Evolutionary conservation across 2,797 vertebrate genomes (phyloP), one percentile per base, ranked within the genome.

Genomic region (Ctenopoma kingsleyae): DNA sequence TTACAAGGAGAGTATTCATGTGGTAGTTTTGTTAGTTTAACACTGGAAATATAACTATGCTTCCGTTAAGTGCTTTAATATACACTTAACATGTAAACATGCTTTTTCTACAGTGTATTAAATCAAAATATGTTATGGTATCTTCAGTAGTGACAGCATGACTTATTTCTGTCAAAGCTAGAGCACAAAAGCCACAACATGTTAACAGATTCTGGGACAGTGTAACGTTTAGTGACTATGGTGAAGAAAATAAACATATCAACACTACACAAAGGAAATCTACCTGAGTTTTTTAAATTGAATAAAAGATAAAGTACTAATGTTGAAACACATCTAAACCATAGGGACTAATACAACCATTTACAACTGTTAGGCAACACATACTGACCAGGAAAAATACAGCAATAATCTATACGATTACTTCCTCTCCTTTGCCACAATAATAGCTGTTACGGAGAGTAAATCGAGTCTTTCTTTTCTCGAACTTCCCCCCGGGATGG

Each of bases 401-500:
- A 67, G 77, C 73, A 85, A 86, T 87, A 84, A 88, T 86, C 86
- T 69, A 88, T 82, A 79, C 68, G 71, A 91, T 92, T 81, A 90
- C 84, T 91, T 90, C 82, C 76, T 86, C 87, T 91, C 76, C 76
- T 84, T 79, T 89, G 84, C 83, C 81, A 86, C 81, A 89, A 89
- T 91, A 90, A 94, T 93, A 89, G 89, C 85, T 85, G 88, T 87
- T 87, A 87, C 56, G 46, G 83, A 76, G 85, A 81, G 86, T 81
- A 93, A 94, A 94, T 94, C 89, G 89, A 85, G 85, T 90, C 88
- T 91, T 95, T 94, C 91, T 93, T 93, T 90, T 89, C 87, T 91
- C 85, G 60, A 93, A 94, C 92, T 92, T 90, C 89, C 90, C 84
- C 83, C 81, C 64, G 53, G 88, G 85, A 91, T 89, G 82, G 87